A percentile compares a stretch with the other conserved stretches of the same genome.
Evolutionary conservation across 2,797 vertebrate genomes (phyloP).

Genomic region (Coracias cyanogaster): DNA sequence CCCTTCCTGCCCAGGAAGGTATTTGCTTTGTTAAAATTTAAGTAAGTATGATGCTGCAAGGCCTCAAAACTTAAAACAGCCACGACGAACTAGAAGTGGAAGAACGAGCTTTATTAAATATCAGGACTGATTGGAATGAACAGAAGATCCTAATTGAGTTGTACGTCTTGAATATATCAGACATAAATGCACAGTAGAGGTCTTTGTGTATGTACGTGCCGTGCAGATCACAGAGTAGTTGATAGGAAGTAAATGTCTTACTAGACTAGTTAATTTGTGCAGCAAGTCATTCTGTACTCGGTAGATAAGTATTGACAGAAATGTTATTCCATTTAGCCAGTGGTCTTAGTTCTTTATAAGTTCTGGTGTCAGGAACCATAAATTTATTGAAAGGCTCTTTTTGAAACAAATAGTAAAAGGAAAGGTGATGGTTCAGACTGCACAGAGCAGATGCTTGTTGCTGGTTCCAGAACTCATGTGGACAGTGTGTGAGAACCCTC

Average conservation of each 20-base stretch:
- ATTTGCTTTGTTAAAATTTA: neutral
- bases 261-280: neutral
- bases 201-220: neutral
- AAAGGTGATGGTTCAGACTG: neutral
- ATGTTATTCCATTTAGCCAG: neutral
- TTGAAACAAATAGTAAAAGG: neutral
- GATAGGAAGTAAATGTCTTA: neutral
- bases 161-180: neutral
- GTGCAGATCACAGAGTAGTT: neutral
- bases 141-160: neutral
- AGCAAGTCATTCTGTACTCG: neutral
- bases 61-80: neutral
- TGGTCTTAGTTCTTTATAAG: neutral
- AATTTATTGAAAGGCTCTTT: neutral
- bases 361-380: neutral
- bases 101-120: neutral
- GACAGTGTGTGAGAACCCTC: neutral
- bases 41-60: rapidly evolving
- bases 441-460: neutral
- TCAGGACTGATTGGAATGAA: neutral
- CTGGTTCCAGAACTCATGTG: neutral
- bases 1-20: neutral
- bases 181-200: neutral
- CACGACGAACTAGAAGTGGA: neutral
- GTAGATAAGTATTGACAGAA: neutral